Evolutionary conservation across 2,888 invertebrate genomes (phyloP).

Genomic region (Sepiola atlantica): DNA sequence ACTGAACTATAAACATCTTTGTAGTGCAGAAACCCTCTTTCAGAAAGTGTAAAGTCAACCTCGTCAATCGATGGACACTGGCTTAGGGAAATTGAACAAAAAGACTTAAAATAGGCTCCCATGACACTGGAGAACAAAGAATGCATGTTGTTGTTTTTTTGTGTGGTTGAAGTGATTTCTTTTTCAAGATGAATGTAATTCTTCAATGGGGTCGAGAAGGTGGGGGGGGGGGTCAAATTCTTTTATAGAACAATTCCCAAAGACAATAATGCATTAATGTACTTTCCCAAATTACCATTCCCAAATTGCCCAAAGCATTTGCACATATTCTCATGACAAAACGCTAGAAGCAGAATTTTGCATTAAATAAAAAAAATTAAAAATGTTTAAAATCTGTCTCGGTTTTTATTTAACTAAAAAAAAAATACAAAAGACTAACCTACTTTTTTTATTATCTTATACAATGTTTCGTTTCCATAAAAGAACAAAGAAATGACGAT

Average conservation of each 20-base stretch:
- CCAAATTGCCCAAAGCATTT: neutral
- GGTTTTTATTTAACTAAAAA: neutral
- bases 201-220: neutral
- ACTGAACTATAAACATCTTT: too few relatives aligned
- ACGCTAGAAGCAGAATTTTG: neutral
- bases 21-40: too few relatives aligned
- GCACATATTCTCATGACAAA: neutral
- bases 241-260: neutral
- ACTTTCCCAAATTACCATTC: neutral
- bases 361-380: neutral
- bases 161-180: too few relatives aligned
- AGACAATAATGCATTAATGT: constrained; percentile 14
- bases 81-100: too few relatives aligned
- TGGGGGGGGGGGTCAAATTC: neutral
- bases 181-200: neutral
- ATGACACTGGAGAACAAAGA: neutral
- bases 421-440: neutral
- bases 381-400: neutral
- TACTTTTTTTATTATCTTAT: neutral
- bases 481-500: neutral
- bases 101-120: too few relatives aligned
- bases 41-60: too few relatives aligned
- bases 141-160: neutral
- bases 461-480: neutral
- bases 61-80: too few relatives aligned